Conservation (phyloP, 2,113 vertebrate species). For the Prunella fulvescens region DNA sequence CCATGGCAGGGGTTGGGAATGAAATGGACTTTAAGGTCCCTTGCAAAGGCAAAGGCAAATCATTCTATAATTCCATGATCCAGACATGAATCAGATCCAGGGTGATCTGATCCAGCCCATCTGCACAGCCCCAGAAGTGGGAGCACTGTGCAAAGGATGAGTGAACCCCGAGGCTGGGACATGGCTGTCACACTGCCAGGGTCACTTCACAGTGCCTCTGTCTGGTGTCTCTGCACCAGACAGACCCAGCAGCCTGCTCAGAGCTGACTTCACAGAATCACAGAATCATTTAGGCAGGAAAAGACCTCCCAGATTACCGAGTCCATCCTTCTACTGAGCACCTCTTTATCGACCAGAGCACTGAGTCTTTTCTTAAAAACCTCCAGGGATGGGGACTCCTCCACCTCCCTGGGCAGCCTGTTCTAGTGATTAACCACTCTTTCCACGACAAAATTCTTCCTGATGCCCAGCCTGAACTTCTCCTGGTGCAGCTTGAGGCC, state of each 20-base stretch:
- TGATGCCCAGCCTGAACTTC: neutral
- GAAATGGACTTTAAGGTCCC: neutral
- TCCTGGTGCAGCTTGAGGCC: neutral
- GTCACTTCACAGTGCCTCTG: neutral
- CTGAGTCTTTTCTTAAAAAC: neutral
- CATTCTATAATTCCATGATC: neutral
- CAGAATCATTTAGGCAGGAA: neutral
- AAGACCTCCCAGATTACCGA: accelerated
- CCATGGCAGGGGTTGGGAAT: neutral
- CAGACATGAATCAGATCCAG: too few species aligned
- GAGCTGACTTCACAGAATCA: neutral
- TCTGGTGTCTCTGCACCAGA: neutral
- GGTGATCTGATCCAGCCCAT: neutral
- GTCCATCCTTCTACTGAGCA: neutral
- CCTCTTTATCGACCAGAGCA: neutral
- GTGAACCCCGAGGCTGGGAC: neutral
- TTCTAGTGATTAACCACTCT: neutral
- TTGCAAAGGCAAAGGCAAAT: neutral
- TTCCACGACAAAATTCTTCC: neutral
- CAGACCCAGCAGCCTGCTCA: neutral
- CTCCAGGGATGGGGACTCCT: neutral
- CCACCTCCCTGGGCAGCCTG: neutral
- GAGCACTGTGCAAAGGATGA: neutral
- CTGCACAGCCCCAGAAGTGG: neutral
- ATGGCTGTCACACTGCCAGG: neutral